phyloP scores from a whole-genome alignment of 1,140 invertebrate genomes.

The Akabosia matsudoensis region DNA sequence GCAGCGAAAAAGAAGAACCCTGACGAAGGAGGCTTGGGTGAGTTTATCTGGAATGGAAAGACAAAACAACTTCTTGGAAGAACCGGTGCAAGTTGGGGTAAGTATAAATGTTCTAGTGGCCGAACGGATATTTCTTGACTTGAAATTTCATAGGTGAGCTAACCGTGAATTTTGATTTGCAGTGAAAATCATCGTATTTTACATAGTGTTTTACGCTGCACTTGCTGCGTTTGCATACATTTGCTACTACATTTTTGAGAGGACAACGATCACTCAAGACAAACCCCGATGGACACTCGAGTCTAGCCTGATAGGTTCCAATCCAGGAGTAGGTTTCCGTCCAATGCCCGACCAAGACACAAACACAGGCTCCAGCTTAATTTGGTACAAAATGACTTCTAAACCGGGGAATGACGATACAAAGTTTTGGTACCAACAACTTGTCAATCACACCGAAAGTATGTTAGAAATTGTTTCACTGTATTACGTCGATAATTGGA shows the following conservation, averaged over 20 bases:
- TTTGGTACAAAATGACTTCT: conserved; percentile 81
- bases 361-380: conserved; percentile 87
- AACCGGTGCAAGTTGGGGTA: conserved; percentile 71
- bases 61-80: conserved; percentile 66
- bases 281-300: conserved; percentile 45
- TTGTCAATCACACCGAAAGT: conserved; percentile 67
- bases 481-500: background rate
- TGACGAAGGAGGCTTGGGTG: conserved; percentile 53
- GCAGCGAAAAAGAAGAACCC: conserved; percentile 12
- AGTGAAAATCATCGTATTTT: conserved; percentile 91
- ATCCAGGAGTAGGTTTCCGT: conserved; percentile 60
- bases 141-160: background rate
- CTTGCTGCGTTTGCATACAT: conserved; percentile 84
- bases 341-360: conserved; percentile 76
- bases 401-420: conserved; percentile 62
- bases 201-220: conserved; percentile 83
- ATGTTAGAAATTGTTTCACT: conserved; percentile 51
- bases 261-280: conserved; percentile 73
- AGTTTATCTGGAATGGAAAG: conserved; percentile 64
- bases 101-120: conserved; percentile 49
- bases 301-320: conserved; percentile 28
- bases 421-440: conserved; percentile 72
- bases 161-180: conserved; percentile 50
- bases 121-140: background rate
- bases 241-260: conserved; percentile 89